Base-by-base conservation (phyloP, 2,113 vertebrate species). In the Motacilla alba region DNA sequence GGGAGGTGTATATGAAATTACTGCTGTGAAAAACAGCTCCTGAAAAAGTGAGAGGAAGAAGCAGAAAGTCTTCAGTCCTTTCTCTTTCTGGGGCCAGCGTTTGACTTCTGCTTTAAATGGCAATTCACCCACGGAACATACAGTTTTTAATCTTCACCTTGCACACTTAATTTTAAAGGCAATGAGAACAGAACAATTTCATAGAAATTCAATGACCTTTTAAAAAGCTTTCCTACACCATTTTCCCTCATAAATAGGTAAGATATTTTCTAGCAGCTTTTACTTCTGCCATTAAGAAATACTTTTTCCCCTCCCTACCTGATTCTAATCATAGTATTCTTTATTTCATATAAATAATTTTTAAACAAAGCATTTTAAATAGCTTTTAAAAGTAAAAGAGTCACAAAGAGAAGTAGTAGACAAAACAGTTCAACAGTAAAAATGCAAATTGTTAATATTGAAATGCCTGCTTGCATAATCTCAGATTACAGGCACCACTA, bases 191-290 rank as follows among this genome's bases (percentile, higher is more conserved):
- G 41, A 73, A 73, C 33, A 53, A 83, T 67, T 95, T 92, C 79
- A 93, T 14, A 90, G 56, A 93, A 94, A 96, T 64, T 74, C 93
- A 87, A 8, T 97, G 93, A 94, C 76, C 86, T 97, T 96, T 85
- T 68, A 83, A 73, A 93, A 94, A 87, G 59, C 74, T 92, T 92
- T 75, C 43, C 88, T 89, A 74, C 33, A 83, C 27, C 20, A 52
- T 75, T 75, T 94, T 87, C 52, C 55, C 63, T 81, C 83, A 82
- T 49, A 92, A 94, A 87, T 58, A 79, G 73, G 58, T 84, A 91
- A 93, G 94, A 94, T 87, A 94, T 83, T 97, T 94, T 95, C 67
- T 52, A 78, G 70, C 41, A 84, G 53, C 53, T 91, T 94, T 90
- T 90, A 64, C 39, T 86, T 93, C 73, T 96, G 55, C 49, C 60